Evolutionary conservation across 2,888 invertebrate genomes (phyloP), one percentile per base, ranked within the genome.

Genomic region (Nemotelus nigrinus): DNA sequence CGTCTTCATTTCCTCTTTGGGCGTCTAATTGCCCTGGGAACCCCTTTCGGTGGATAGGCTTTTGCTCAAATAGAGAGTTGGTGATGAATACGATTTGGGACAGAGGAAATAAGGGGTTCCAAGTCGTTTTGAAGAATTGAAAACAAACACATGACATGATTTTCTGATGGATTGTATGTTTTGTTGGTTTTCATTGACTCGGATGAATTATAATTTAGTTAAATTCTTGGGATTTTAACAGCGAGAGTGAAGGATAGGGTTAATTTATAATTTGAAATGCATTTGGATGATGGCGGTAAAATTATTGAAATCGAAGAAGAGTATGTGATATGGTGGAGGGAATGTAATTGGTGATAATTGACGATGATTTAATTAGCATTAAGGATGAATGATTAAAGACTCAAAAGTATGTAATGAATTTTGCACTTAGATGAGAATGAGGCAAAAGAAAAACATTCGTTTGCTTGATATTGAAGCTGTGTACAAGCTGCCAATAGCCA

Each of bases 11-110:
- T 77, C 50, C 50, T 68, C 41, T 45, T 77, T 68, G 68, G 67
- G 70, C 67, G 39, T 77, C 10, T 77, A 77, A 77, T 77, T 77
- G 68, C 47, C 77, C 58, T 77, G 77, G 68, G 77, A 77, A 68
- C 70, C 77, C 58, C 60, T 77, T 77, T 68, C 45, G 50, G 41
- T 1, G 10, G 64, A 44, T 53, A 50, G 6, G 3, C 43, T 44
- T 63, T 63, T 63, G 53, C 1, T 43, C 63, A 39, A 1, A 5
- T n/a, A 6, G 5, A 63, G 6, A 41, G 63, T 43, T 39, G 63
- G 6, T 58, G 63, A 63, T n/a, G 25, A 43, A 43, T 53, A 1
- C 53, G 63, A 5, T 7, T 43, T 3, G 25, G 63, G 63, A 63
- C 43, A 25, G 43, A 41, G 43, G 41, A 53, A 65, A 25, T 25